Conservation (phyloP, 2,888 invertebrate genomes). For the Unio delphinus region DNA sequence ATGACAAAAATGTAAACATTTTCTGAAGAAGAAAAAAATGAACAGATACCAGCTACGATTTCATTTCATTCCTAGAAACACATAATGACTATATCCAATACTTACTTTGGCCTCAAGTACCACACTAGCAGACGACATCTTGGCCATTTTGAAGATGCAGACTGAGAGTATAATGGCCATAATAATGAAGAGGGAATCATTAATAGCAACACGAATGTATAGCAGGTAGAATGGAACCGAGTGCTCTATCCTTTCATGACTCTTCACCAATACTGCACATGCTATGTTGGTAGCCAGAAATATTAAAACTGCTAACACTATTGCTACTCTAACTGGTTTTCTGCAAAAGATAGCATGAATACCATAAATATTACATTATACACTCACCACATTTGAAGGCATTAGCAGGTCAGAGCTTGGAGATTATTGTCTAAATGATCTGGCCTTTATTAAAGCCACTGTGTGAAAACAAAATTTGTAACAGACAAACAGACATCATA, state of each 20-base stretch:
- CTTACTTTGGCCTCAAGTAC: constrained; percentile 68
- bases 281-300: constrained; percentile 64
- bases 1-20: too few species aligned
- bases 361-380: too few species aligned
- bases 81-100: constrained; percentile 3
- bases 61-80: too few species aligned
- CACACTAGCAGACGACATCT: constrained; percentile 61
- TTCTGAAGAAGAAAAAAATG: too few species aligned
- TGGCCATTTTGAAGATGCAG: constrained; percentile 66
- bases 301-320: constrained; percentile 51
- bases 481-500: too few species aligned
- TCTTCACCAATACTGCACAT: constrained; percentile 57
- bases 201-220: constrained; percentile 64
- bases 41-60: too few species aligned
- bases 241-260: constrained; percentile 34
- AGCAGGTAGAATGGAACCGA: constrained; percentile 52
- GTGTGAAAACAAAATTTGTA: too few species aligned
- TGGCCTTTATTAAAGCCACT: too few species aligned
- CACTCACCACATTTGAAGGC: too few species aligned
- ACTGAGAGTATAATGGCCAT: constrained; percentile 59
- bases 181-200: constrained; percentile 65
- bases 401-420: too few species aligned
- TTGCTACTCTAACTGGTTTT: constrained; percentile 45
- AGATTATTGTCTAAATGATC: too few species aligned
- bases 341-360: constrained; percentile 33